Base-by-base conservation (phyloP, 1,140 invertebrate genomes). In the Protaetia brevitarsis region DNA sequence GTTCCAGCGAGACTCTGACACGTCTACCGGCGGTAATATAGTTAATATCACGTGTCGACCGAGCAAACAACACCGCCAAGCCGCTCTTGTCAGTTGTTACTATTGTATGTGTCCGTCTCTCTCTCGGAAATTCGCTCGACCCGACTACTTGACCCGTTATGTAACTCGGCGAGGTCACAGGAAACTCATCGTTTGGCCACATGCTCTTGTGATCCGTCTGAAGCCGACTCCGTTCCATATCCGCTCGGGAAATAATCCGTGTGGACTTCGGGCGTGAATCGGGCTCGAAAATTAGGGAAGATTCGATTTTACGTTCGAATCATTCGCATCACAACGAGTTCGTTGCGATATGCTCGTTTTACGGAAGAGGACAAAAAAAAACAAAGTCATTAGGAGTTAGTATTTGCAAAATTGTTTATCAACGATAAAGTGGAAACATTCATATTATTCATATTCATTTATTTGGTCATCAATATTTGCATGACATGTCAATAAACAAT, bases 131-230 rank as follows among this genome's bases (percentile, higher is more conserved):
- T 51, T 16, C 41, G 41, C 21, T 19, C 41, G 41, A 23, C 19
- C 41, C 26, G 41, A 51, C 41, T 23, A 51, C 41, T 51, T 51
- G 41, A 51, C 41, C 41, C 26, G 3, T 51, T 51, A 51, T 51
- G 41, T 51, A 51, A 51, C 16, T 23, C 41, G 41, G 11, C 21
- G 41, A 51, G 41, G 19, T 51, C 41, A 51, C 41, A 51, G 41
- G 41, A 51, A 51, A 23, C 19, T 7, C 26, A 23, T 51, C 41
- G 26, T 51, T 37, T 51, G 19, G 19, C 26, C 41, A 23, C n/a
- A n/a, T 19, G 19, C 21, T 51, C 41, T 11, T 51, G 41, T 19
- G 41, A 51, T 26, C 41, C 16, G 41, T 13, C 41, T 45, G 41
- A 13, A 45, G 41, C 41, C 41, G 41, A 45, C 41, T 51, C 10